Conservation (phyloP, 2,888 invertebrate genomes). For the Eupithecia exiguata region DNA sequence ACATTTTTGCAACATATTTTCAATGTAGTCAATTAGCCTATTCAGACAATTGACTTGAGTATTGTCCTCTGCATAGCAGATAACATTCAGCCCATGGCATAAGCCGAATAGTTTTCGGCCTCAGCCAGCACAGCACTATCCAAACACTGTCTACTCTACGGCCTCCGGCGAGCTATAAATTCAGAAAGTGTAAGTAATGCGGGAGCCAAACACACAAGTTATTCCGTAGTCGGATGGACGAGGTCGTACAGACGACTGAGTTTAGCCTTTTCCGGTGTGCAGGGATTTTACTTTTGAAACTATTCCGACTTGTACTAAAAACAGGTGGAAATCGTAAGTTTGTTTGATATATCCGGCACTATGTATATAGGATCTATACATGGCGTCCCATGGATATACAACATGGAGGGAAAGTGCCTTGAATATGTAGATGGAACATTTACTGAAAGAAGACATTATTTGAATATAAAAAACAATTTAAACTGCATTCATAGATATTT, state of each 20-base stretch:
- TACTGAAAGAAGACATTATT: too few species aligned
- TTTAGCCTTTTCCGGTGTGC: background rate
- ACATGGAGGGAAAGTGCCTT: too few species aligned
- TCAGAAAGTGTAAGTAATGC: conserved; percentile 33
- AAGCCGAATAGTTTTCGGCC: background rate
- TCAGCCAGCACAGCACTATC: background rate
- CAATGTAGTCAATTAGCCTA: too few species aligned
- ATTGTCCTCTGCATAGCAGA: background rate
- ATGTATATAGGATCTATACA: too few species aligned
- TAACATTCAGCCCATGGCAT: background rate
- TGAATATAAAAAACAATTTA: too few species aligned
- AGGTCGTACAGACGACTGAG: background rate
- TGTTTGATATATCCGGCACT: too few species aligned
- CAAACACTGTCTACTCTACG: conserved; percentile 10
- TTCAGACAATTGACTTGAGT: background rate
- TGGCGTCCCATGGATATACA: too few species aligned
- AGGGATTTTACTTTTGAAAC: background rate
- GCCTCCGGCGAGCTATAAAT: conserved; percentile 34
- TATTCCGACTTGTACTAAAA: background rate
- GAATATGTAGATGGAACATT: too few species aligned
- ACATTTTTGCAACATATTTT: too few species aligned
- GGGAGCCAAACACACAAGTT: conserved; percentile 16
- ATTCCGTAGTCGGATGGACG: background rate
- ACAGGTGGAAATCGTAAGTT: background rate
- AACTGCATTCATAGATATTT: too few species aligned